Evolutionary conservation across 2,797 vertebrate genomes (phyloP).

Genomic region (Mareca strepera): DNA sequence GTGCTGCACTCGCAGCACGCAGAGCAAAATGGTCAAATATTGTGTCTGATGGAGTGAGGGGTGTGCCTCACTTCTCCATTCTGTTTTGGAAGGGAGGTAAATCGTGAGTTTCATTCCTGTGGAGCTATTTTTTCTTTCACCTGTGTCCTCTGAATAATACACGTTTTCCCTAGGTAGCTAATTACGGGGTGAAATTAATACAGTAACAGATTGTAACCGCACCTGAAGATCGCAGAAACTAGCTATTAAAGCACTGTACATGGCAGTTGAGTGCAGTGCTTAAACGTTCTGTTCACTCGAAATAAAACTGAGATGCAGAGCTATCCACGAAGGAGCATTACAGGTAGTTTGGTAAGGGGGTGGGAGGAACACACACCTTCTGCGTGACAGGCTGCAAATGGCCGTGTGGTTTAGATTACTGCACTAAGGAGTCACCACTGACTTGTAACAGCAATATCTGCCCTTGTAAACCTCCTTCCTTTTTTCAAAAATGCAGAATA

Average conservation of each 20-base stretch:
- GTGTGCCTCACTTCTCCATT: neutral
- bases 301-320: neutral
- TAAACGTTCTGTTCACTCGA: neutral
- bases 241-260: neutral
- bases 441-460: neutral
- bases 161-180: constrained; percentile 70
- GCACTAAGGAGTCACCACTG: neutral
- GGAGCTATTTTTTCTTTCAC: constrained; percentile 59
- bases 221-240: constrained; percentile 48
- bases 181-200: constrained; percentile 75
- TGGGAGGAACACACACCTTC: neutral
- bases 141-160: constrained; percentile 30
- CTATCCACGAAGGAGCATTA: fast-evolving
- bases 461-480: neutral
- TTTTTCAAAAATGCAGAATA: neutral
- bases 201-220: constrained; percentile 51
- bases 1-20: neutral
- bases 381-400: neutral
- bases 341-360: neutral
- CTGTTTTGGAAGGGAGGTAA: neutral
- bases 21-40: neutral
- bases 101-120: neutral
- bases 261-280: neutral
- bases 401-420: neutral
- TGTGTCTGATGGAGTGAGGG: neutral